Base-by-base conservation (phyloP, 2,888 invertebrate species). In the Prenolepis imparis region DNA sequence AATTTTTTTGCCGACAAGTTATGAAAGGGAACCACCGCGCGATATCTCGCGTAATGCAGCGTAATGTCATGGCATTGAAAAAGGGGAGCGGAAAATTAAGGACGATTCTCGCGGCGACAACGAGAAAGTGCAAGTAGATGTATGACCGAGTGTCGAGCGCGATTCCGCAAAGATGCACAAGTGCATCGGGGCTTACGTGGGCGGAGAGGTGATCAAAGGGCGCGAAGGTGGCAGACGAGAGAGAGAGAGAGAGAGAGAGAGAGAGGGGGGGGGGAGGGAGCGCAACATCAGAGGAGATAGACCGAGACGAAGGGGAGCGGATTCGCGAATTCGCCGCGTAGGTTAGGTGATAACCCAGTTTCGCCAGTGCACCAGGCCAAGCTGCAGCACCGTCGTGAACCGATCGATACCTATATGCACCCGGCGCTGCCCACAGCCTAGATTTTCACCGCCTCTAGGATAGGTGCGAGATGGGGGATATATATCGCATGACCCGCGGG, bases 331-430 rank as follows among this genome's bases (percentile, higher is more conserved):
- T 73, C 84, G 82, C 87, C 77, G 87, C 88, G 83, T 86, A 90
- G 90, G 90, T 91, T 90, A 89, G 90, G 88, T 90, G 87, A 91
- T 93, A 93, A 93, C 93, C 93, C 89, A 93, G 93, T 93, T 93
- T 93, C 87, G 87, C 86, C 89, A 90, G 89, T 92, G 92, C 92
- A 93, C 91, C 92, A 92, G 92, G 91, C 91, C 90, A 90, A 85
- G 86, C 89, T 89, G 89, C 91, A 89, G 86, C 86, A 88, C 85
- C 88, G 85, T 80, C 88, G 87, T 86, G 84, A 91, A 91, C 89
- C 90, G 91, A 93, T 92, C 92, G 92, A 92, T 91, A 91, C 88
- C 87, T 86, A 82, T 86, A 72, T 80, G 78, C 78, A 80, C 59
- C 80, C 41, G 36, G 82, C 82, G 80, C 88, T 86, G 87, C 87